Conservation (phyloP, 1,140 invertebrate species). For the Ptiloglossa arizonensis region DNA sequence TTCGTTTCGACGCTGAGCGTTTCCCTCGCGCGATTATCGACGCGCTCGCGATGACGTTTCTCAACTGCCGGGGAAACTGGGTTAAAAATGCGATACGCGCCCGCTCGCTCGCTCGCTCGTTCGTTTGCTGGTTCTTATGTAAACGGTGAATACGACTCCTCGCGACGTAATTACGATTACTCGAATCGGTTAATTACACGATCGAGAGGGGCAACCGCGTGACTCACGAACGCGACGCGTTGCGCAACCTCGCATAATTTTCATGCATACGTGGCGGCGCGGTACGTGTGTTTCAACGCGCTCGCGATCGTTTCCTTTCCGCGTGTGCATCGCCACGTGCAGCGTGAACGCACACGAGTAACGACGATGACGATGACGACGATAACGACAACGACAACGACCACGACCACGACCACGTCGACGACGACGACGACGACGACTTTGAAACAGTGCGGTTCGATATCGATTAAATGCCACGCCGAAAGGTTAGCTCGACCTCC, state of each 20-base stretch:
- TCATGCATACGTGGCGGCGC: background rate
- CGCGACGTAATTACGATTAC: too few relatives aligned
- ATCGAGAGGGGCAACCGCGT: too few relatives aligned
- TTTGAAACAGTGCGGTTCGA: constrained; percentile 57
- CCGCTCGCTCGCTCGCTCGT: too few relatives aligned
- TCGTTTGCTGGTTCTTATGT: background rate
- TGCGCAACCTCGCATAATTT: background rate
- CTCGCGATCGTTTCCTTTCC: background rate
- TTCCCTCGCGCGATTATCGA: constrained; percentile 3
- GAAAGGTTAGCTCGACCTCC: constrained; percentile 42
- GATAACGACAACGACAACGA: too few relatives aligned
- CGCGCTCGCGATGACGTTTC: background rate
- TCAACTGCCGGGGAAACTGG: background rate
- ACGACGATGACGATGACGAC: too few relatives aligned
- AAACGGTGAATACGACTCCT: constrained; percentile 1
- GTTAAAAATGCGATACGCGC: constrained; percentile 2
- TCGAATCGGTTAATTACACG: background rate
- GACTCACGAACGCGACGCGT: too few relatives aligned
- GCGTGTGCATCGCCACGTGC: background rate
- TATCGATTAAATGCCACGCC: constrained; percentile 58
- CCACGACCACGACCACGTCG: too few relatives aligned
- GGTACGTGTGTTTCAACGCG: background rate
- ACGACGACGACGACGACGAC: constrained; percentile 34
- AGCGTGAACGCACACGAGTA: too few relatives aligned
- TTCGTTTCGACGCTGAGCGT: background rate